A percentile compares a stretch with the other conserved stretches of the same genome.
phyloP scores from a whole-genome alignment of 1,140 invertebrate species.

The Lineus longissimus region DNA sequence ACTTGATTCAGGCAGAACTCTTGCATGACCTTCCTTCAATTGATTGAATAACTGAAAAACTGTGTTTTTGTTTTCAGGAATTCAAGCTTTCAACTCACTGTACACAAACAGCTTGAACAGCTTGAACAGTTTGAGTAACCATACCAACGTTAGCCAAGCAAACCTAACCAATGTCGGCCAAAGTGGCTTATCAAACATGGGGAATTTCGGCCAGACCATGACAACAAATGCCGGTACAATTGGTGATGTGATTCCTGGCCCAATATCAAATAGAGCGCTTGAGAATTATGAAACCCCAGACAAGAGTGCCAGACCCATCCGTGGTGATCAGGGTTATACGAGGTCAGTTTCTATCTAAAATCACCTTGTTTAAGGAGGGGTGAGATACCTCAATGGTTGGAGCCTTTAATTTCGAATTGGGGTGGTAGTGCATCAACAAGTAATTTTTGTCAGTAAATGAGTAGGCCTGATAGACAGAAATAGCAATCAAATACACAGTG shows the following conservation, averaged over 20 bases:
- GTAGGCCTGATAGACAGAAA: not conserved
- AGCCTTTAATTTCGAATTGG: not conserved
- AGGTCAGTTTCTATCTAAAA: not conserved
- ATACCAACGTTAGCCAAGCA: not conserved
- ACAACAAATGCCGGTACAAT: not conserved
- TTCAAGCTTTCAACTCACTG: not conserved
- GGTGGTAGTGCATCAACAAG: not conserved
- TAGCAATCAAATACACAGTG: not conserved
- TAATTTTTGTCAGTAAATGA: not conserved
- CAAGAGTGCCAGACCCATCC: not conserved
- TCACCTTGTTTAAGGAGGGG: not conserved
- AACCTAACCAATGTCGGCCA: not conserved
- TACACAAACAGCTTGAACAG: not conserved
- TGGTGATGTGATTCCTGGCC: conserved; percentile 15
- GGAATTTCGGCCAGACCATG: not conserved
- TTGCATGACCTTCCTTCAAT: too few relatives aligned
- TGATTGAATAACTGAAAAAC: too few relatives aligned
- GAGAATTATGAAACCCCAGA: conserved; percentile 9
- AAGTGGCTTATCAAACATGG: not conserved
- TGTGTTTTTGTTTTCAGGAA: conserved; percentile 3
- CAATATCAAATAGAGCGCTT: conserved; percentile 18
- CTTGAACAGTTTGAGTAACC: not conserved
- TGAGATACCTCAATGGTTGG: not conserved
- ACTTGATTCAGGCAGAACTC: too few relatives aligned
- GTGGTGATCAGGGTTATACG: not conserved